A percentile compares a stretch with the other conserved stretches of the same genome.
Conservation (phyloP, 2,113 vertebrate species). For the Alectura lathami region DNA sequence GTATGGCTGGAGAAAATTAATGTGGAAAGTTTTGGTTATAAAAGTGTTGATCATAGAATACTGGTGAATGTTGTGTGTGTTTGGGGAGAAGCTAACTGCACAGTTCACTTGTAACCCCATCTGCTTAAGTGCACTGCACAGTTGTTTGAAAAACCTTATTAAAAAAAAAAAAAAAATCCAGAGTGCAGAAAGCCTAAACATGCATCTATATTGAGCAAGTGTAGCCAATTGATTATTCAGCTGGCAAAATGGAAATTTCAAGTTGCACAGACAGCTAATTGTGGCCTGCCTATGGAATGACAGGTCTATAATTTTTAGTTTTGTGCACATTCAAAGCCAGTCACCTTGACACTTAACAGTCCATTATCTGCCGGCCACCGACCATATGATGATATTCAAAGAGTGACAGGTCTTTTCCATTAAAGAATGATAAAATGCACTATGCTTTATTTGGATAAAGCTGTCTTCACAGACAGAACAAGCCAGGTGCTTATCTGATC, state of each 20-base stretch:
- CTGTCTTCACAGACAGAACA: constrained; percentile 69
- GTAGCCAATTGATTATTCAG: constrained; percentile 78
- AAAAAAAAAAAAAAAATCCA: constrained; percentile 48
- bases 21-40: background rate
- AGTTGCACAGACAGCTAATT: constrained; percentile 84
- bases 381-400: constrained; percentile 81
- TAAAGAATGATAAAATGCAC: constrained; percentile 78
- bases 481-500: constrained; percentile 69
- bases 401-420: constrained; percentile 80
- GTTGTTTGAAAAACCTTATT: constrained; percentile 57
- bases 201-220: constrained; percentile 72
- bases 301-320: constrained; percentile 87
- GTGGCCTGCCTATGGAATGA: constrained; percentile 81
- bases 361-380: constrained; percentile 82
- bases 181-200: constrained; percentile 65
- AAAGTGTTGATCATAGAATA: constrained; percentile 12
- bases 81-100: background rate
- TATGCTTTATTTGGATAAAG: constrained; percentile 78
- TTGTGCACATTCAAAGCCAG: constrained; percentile 84
- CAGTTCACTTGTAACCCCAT: constrained; percentile 37
- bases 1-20: background rate
- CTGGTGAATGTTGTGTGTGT: background rate
- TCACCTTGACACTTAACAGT: constrained; percentile 85
- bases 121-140: constrained; percentile 38
- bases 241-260: constrained; percentile 83